A percentile compares a stretch with the other conserved stretches of the same genome.
Evolutionary conservation across 2,113 vertebrate genomes (phyloP).

Genomic region (Lasiurus borealis): DNA sequence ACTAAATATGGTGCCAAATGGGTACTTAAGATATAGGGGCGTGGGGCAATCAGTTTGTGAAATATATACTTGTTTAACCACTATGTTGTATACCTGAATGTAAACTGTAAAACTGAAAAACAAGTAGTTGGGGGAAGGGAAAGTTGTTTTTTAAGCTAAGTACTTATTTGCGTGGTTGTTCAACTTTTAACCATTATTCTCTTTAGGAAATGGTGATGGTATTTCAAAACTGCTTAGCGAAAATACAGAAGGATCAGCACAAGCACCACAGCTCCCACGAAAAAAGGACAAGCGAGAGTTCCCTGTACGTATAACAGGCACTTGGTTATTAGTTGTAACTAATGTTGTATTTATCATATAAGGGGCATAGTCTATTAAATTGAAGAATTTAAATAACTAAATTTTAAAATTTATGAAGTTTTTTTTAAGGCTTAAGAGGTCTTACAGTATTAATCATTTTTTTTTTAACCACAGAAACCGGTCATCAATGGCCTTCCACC

Average conservation of each 20-base stretch:
- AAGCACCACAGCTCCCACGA: conserved; percentile 89
- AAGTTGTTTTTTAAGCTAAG: conserved; percentile 20
- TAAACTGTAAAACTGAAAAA: not conserved
- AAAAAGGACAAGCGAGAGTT: conserved; percentile 96
- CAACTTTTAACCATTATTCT: conserved; percentile 47
- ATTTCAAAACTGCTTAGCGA: conserved; percentile 90
- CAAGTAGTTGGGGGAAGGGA: not conserved
- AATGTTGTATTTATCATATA: not conserved
- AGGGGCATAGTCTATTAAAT: not conserved
- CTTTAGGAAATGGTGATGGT: conserved; percentile 90
- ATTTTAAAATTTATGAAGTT: conserved; percentile 3
- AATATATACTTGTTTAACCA: not conserved
- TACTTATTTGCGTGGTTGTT: conserved; percentile 44
- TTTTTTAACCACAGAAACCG: conserved; percentile 90
- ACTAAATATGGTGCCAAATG: not conserved
- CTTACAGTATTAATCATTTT: conserved; percentile 59
- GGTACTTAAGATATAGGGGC: not conserved
- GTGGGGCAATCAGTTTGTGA: not conserved
- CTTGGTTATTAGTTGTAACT: not conserved
- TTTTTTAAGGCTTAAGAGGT: not conserved
- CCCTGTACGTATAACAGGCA: conserved; percentile 89
- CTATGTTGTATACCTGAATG: not conserved
- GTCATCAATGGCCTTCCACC: conserved; percentile 98
- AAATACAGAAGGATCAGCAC: conserved; percentile 86
- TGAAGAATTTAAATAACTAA: conserved; percentile 1